These are phyloP conservation scores for Cryptoblepharus egeriae DNA, from an alignment of 2,797 vertebrate genomes.

Conservation along the genomic window DNA sequence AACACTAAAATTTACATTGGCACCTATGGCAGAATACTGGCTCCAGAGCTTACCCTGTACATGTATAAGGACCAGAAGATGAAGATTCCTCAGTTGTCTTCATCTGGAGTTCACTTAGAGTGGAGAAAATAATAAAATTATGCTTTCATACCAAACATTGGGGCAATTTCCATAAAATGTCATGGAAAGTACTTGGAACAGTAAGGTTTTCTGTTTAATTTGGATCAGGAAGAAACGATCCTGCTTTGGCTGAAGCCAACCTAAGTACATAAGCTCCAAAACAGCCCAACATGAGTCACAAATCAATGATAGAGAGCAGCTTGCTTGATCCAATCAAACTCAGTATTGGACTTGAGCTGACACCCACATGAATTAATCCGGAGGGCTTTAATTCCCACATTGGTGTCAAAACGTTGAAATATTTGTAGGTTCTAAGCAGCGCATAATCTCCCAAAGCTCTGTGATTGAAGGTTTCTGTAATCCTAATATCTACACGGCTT, in stretches of 20 bases:
- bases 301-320: background rate
- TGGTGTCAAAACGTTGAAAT: background rate
- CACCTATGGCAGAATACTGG: too few species aligned
- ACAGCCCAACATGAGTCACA: background rate
- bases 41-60: too few species aligned
- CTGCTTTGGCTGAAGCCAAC: background rate
- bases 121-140: too few species aligned
- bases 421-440: background rate
- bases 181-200: background rate
- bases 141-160: too few species aligned
- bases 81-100: too few species aligned
- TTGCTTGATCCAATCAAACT: background rate
- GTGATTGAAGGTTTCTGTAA: slow-evolving; percentile 15
- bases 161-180: too few species aligned
- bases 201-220: too few species aligned
- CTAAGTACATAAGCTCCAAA: background rate
- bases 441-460: slow-evolving; percentile 11
- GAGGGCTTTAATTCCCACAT: background rate
- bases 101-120: too few species aligned
- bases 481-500: slow-evolving; percentile 7
- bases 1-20: too few species aligned
- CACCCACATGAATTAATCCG: background rate
- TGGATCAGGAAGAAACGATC: background rate
- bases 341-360: background rate
- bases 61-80: too few species aligned